Conservation (phyloP, 2,113 vertebrate genomes). For the Gymnarchus niloticus region DNA sequence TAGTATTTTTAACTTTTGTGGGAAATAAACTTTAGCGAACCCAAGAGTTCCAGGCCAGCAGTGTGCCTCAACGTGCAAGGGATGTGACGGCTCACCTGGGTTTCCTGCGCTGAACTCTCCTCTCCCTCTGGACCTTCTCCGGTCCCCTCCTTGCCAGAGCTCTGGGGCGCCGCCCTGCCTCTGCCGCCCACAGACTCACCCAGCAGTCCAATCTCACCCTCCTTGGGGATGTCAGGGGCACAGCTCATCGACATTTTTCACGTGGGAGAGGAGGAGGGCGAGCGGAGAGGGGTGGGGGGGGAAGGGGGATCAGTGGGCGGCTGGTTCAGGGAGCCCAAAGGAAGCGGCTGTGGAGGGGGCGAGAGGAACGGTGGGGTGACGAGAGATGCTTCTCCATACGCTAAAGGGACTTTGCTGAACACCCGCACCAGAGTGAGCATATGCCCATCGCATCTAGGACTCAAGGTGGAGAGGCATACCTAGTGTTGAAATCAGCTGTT, state of each 20-base stretch:
- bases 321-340: background rate
- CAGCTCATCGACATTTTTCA: conserved; percentile 64
- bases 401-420: background rate
- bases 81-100: conserved; percentile 47
- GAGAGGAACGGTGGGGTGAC: background rate
- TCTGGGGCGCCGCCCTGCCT: conserved; percentile 56
- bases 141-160: conserved; percentile 50
- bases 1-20: too few species aligned
- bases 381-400: background rate
- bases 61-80: background rate
- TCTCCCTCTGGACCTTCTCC: conserved; percentile 57
- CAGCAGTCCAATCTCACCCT: conserved; percentile 58
- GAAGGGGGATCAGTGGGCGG: background rate
- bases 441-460: background rate
- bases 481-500: background rate
- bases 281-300: background rate
- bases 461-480: background rate
- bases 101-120: conserved; percentile 57
- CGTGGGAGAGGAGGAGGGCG: conserved; percentile 43
- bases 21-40: too few species aligned
- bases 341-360: background rate
- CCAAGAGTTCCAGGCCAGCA: too few species aligned
- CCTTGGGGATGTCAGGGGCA: conserved; percentile 61
- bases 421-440: background rate
- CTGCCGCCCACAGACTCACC: conserved; percentile 52